Base-by-base conservation (phyloP, 2,888 invertebrate species). In the Cantharis flavilabris region DNA sequence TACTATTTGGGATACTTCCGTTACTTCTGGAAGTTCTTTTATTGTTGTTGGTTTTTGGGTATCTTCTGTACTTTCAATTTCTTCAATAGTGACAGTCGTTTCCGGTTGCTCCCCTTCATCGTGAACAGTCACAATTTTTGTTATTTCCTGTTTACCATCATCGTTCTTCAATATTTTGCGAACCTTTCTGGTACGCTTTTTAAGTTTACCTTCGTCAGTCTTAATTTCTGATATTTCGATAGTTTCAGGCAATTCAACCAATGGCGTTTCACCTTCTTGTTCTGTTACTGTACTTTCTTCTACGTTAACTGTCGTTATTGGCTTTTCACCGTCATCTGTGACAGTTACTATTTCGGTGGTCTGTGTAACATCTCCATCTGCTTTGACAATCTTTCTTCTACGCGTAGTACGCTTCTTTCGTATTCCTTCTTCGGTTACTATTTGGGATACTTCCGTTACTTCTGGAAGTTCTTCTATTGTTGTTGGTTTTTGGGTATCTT, bases 121-220 rank as follows among this genome's bases (percentile, higher is more conserved):
- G 70, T 80, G 81, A 62, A 89, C 83, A 0, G 90, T 90, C 80
- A 88, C 88, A 80, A 90, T 89, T 84, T 89, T 88, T 23, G 84
- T 83, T 18, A 83, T 77, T 84, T 88, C 83, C 71, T 83, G 77
- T 80, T 85, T 85, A 18, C 80, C 83, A 67, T 86, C 87, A 74
- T 86, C 85, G 9, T 83, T 85, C 81, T 86, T 88, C 77, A 85
- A 85, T 64, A 88, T 85, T 9, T 84, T 82, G 73, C 85, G 83
- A 65, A 86, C 88, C 80, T 87, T 89, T 11, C 85, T 84, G 10
- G 84, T 79, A 20, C 10, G 81, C 63, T 28, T 83, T 70, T 80
- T 84, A 75, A 70, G 49, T 82, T 82, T 2, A 72, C 77, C 76
- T 18, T 76, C 79, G 18, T 73, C 74, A 16, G 73, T 73, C 20